Percentiles rank a stretch among this genome's conserved stretches.
These are phyloP conservation scores for Cotesia typhae DNA, from an alignment of 1,140 invertebrate genomes.

Conservation along the genomic window DNA sequence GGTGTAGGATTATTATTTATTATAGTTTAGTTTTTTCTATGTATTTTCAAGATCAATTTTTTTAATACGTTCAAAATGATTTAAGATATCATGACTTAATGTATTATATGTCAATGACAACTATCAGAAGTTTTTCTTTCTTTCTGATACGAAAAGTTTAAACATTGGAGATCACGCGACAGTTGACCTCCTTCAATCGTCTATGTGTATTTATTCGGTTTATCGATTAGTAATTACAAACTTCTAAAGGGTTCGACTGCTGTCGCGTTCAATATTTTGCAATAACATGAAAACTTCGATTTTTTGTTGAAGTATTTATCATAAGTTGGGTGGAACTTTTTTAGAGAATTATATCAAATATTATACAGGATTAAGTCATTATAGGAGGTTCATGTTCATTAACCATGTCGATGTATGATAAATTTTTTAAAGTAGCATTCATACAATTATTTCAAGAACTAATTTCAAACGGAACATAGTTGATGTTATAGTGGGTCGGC, in stretches of 20 bases:
- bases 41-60: too few species aligned
- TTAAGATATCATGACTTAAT: constrained; percentile 3
- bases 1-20: too few species aligned
- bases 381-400: too few species aligned
- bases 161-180: constrained; percentile 29
- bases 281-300: constrained; percentile 2
- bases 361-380: too few species aligned
- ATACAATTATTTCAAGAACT: too few species aligned
- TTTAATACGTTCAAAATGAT: too few species aligned
- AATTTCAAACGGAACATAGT: too few species aligned
- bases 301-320: constrained; percentile 8
- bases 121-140: background rate
- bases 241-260: constrained; percentile 22
- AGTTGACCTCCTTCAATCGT: constrained; percentile 36
- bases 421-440: too few species aligned
- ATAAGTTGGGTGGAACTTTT: background rate
- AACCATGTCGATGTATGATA: too few species aligned
- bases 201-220: constrained; percentile 7
- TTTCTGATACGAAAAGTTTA: constrained; percentile 7
- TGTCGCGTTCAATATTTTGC: constrained; percentile 4
- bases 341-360: too few species aligned
- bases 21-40: too few species aligned
- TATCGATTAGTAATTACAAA: constrained; percentile 37
- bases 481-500: background rate
- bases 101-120: constrained; percentile 12